These are phyloP conservation scores for Nasua narica DNA, from an alignment of 2,797 vertebrate species.

Conservation along the genomic window DNA sequence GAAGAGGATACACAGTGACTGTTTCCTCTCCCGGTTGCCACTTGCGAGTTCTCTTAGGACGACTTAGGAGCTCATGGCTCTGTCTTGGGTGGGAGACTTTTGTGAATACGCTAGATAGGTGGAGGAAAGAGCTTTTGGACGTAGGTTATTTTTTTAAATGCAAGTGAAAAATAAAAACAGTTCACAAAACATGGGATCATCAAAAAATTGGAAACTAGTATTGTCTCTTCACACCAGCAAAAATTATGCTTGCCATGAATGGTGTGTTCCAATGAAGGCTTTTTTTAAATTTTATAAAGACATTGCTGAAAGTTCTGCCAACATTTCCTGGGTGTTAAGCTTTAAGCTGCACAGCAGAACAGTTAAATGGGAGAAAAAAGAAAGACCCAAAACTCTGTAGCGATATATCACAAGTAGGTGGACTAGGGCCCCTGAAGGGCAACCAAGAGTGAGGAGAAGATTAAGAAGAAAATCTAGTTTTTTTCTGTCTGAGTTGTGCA, in stretches of 20 bases:
- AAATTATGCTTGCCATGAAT: neutral
- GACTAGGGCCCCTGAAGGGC: neutral
- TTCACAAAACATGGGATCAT: neutral
- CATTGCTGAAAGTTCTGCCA: constrained; percentile 22
- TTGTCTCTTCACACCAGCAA: neutral
- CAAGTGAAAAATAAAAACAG: neutral
- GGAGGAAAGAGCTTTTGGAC: neutral
- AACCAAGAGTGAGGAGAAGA: neutral
- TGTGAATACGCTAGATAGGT: neutral
- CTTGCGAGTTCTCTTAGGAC: neutral
- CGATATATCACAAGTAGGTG: neutral
- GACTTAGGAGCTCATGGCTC: neutral
- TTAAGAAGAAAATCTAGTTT: neutral
- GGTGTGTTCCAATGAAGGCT: neutral
- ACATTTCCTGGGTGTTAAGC: neutral
- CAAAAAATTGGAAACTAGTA: neutral
- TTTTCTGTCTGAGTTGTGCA: neutral
- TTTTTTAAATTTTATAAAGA: constrained; percentile 18
- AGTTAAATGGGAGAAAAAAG: neutral
- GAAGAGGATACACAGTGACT: neutral
- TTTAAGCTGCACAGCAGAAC: constrained; percentile 32
- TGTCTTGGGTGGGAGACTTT: neutral
- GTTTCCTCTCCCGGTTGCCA: neutral
- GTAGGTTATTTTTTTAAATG: neutral
- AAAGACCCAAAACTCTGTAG: neutral